phyloP scores from a whole-genome alignment of 2,797 vertebrate genomes.

The Leptoclinus maculatus region DNA sequence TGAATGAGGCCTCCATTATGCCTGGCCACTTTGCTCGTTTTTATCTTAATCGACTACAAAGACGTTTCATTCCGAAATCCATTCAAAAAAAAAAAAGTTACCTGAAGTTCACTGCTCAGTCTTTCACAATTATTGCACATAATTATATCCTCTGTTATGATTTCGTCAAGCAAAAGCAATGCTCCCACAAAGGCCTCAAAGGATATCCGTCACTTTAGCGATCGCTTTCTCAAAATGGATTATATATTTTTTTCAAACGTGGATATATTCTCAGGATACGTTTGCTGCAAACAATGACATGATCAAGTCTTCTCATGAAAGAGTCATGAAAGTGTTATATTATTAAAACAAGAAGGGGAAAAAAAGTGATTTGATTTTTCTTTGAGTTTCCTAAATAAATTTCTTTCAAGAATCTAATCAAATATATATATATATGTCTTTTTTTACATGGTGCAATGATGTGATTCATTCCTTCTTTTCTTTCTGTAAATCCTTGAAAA shows the following conservation, averaged over 20 bases:
- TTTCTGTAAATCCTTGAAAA: background rate
- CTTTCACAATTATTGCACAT: slow-evolving; percentile 41
- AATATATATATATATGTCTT: background rate
- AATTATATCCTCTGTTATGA: slow-evolving; percentile 28
- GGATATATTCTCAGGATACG: slow-evolving; percentile 8
- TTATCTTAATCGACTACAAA: slow-evolving; percentile 36
- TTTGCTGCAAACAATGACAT: background rate
- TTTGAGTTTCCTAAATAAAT: background rate
- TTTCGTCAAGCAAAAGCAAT: slow-evolving; percentile 30
- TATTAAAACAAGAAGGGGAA: background rate
- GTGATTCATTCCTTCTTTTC: background rate
- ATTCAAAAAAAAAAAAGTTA: slow-evolving; percentile 40
- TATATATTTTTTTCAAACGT: background rate
- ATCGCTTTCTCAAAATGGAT: background rate
- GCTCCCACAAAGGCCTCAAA: slow-evolving; percentile 28
- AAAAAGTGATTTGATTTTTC: background rate
- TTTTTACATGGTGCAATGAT: background rate
- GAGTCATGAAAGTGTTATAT: background rate
- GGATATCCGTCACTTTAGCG: slow-evolving; percentile 9
- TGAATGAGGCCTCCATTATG: slow-evolving; percentile 36
- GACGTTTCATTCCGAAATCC: slow-evolving; percentile 10
- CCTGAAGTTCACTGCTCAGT: slow-evolving; percentile 42
- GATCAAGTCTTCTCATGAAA: background rate
- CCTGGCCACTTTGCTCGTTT: slow-evolving; percentile 34
- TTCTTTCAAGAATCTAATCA: background rate